Evolutionary conservation across 2,113 vertebrate genomes (phyloP).

Genomic region (Anolis carolinensis): DNA sequence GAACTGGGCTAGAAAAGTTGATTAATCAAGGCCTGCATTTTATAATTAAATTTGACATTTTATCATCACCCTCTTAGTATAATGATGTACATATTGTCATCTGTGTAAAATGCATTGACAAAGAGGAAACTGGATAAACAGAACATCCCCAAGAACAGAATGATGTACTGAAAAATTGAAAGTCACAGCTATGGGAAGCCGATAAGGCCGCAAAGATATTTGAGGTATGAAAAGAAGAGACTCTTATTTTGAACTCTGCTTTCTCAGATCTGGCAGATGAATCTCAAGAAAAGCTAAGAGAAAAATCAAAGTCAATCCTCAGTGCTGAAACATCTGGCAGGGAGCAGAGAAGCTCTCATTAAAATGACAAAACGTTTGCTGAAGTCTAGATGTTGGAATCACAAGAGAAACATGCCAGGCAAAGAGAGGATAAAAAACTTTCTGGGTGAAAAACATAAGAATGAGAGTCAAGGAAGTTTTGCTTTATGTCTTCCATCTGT

Average conservation of each 20-base stretch:
- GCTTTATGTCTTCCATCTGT: not conserved
- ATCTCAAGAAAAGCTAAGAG: slow-evolving; percentile 9
- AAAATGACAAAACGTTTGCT: slow-evolving; percentile 4
- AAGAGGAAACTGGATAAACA: not conserved
- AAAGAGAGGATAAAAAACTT: not conserved
- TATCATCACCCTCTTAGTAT: not conserved
- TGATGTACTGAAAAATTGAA: not conserved
- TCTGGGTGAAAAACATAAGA: not conserved
- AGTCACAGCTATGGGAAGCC: not conserved
- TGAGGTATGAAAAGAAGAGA: not conserved
- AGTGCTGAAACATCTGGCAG: not conserved
- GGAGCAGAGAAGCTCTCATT: slow-evolving; percentile 3
- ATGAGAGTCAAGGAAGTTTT: not conserved
- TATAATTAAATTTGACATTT: not conserved
- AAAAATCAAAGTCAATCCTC: not conserved
- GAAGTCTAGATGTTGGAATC: slow-evolving; percentile 12
- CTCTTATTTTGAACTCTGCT: not conserved
- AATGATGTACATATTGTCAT: too few species aligned
- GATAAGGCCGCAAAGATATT: not conserved
- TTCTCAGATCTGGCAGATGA: slow-evolving; percentile 19
- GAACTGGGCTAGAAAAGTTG: too few species aligned
- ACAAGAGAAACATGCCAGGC: not conserved
- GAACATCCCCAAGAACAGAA: not conserved
- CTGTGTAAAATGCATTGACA: too few species aligned
- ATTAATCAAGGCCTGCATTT: not conserved